Evolutionary conservation across 2,113 vertebrate genomes (phyloP), one percentile per base, ranked within the genome.

Genomic region (Ardeotis arabs): DNA sequence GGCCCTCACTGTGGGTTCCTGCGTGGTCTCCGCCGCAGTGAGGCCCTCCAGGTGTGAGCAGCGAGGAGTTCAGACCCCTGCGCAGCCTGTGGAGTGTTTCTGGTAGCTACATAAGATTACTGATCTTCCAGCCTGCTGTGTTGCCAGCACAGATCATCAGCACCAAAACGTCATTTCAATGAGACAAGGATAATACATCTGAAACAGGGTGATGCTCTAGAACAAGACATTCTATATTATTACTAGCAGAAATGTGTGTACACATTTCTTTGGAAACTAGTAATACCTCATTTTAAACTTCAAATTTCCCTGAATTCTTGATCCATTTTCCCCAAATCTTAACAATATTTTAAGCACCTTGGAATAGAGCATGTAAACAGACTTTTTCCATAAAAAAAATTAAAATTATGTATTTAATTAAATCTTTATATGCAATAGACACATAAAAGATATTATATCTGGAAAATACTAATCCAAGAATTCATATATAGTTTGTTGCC

Each of bases 21-120:
- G 27, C 31, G 15, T 1, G 1, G 14, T 41, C 14, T 8, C 13
- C 70, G 56, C 28, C 4, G 4, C 50, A 49, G 12, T 1, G 0
- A 77, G 55, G 11, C 13, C 33, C 41, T 67, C 50, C 18, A 33
- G 24, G 7, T 39, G 22, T 10, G 29, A 86, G 14, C 14, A 31
- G 4, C 1, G 4, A 90, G 33, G 23, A 45, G 29, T 2, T 63
- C 14, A 28, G 50, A 17, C 35, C 7, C 9, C 37, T 28, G 14
- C 0, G 2, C 33, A 87, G 31, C 49, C 62, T 67, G 29, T 1
- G 2, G 35, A 55, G 9, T 2, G 0, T 23, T 80, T 84, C 41
- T 28, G 18, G 33, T 28, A 53, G 18, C 23, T 47, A 17, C 9
- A 1, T 31, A 29, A 52, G 4, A 41, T 56, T 39, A 27, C 27